Evolutionary conservation across 1,140 invertebrate genomes (phyloP), one percentile per base, ranked within the genome.

Genomic region (Antheraea mylitta): DNA sequence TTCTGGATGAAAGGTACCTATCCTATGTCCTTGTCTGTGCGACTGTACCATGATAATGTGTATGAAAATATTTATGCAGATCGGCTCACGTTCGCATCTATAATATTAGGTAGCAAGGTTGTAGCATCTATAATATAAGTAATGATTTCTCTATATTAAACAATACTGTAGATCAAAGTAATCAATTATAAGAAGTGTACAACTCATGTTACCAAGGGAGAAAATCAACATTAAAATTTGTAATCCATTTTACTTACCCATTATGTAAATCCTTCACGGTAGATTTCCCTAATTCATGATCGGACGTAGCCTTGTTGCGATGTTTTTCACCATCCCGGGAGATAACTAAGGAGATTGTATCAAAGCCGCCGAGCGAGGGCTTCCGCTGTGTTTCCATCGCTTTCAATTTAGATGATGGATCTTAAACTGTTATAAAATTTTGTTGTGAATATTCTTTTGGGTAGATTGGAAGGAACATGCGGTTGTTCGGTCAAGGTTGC

Each of bases 271-370:
- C 60, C 38, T 36, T 61, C 66, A 73, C 67, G 74, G 68, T 68
- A 67, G 74, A 79, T 75, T 79, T 79, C 67, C 72, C 73, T 81
- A 77, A 76, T 76, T 74, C 71, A 62, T 67, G 72, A 71, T 79
- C 71, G 70, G 72, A 74, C 68, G 67, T 71, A 70, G 69, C 66
- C 70, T 74, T 72, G 74, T 74, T 71, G 68, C 63, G 42, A 71
- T 73, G 65, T 74, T 74, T 72, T 77, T 64, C 64, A 60, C 60
- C 53, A 68, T 67, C 66, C 68, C 58, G 19, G 69, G 69, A 59
- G 42, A 37, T 61, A 67, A 59, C 18, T 69, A 60, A 66, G 22
- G 36, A 58, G 64, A 69, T 69, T 69, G 68, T 65, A 65, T 58
- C 18, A 58, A 53, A 66, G 13, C 65, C 45, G 30, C 48, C 18